Base-by-base conservation (phyloP, 2,888 invertebrate genomes). In the Oasisia sp. region DNA sequence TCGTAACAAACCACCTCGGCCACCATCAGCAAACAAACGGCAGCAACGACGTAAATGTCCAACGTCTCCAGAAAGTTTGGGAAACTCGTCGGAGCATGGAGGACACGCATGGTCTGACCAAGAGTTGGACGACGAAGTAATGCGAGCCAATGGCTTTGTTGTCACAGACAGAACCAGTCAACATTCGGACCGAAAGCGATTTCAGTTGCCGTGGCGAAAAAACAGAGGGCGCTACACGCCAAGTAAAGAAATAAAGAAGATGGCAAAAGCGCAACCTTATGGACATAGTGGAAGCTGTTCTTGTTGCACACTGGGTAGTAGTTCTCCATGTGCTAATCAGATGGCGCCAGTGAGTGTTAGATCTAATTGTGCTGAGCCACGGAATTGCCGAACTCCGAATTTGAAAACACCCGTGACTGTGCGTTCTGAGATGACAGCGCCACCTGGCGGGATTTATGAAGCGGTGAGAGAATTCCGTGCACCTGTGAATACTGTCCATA, bases 211-310 rank as follows among this genome's bases (percentile, higher is more conserved):
- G 27, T 74, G 74, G 74, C 74, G 74, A 74, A 74, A 74, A 19
- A 74, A 74, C 5, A 74, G 74, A 74, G 74, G 74, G 19, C 74
- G 27, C n/a, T 74, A 74, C 74, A 74, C 74, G 27, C 74, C 74
- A 74, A 74, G 74, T 74, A 74, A 74, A 74, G 74, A 74, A 27
- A 74, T 74, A 74, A 74, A 74, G n/a, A 74, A 74, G 27, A 74
- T 74, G 74, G 74, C 19, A 7, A 74, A n/a, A 74, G 74, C 74
- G 7, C 74, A 74, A 74, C 27, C 74, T 74, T n/a, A 74, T n/a
- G 50, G 50, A 9, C 9, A 14, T 50, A 14, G 50, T 14, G 50
- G 12, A 9, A 74, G 74, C n/a, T 74, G 19, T 74, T 27, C 74
- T 74, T 3, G n/a, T 74, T 74, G 74, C n/a, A 0, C 74, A 27